Evolutionary conservation across 2,888 invertebrate genomes (phyloP), one percentile per base, ranked within the genome.

Genomic region (Leptinotarsa tumamoca): DNA sequence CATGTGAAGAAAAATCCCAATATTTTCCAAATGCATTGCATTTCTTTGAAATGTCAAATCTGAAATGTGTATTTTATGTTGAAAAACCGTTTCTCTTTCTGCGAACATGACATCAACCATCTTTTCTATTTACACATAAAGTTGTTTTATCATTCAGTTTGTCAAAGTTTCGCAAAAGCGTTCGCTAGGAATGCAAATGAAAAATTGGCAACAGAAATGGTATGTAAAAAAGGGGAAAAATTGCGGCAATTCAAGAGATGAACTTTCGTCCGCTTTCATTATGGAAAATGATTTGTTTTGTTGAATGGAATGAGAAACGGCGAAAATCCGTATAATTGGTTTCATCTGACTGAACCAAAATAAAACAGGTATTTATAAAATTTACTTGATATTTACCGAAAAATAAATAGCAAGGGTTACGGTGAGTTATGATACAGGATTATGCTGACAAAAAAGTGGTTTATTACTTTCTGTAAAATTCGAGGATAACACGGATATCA

Each of bases 221-320:
- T 23, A 15, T 58, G 58, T 23, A 23, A 58, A 23, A 27, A 58
- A 21, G 13, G 23, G 15, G 23, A 58, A 27, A 58, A 58, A 21
- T 10, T 15, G 21, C 14, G 58, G 58, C 63, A 63, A 63, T 63
- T 63, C 63, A 43, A 43, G 63, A 33, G n/a, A 63, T 63, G 43
- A 63, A 43, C 63, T 63, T 63, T 43, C 43, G 63, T 43, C 63
- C n/a, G 63, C 63, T 63, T 63, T 43, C 63, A 63, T 63, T 63
- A 63, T n/a, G 43, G 23, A 23, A 58, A 58, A 33, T 63, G 33
- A 33, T 33, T 63, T 17, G 63, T 33, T 43, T 43, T n/a, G 33
- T 43, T 43, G 17, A 33, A 15, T 63, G 63, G 7, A 63, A 63
- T 63, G 63, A n/a, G 61, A 43, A 63, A 63, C 33, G 63, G 33